Evolutionary conservation across 2,113 vertebrate species (phyloP), one percentile per base, ranked within the genome.

Genomic region (Percina caprodes): DNA sequence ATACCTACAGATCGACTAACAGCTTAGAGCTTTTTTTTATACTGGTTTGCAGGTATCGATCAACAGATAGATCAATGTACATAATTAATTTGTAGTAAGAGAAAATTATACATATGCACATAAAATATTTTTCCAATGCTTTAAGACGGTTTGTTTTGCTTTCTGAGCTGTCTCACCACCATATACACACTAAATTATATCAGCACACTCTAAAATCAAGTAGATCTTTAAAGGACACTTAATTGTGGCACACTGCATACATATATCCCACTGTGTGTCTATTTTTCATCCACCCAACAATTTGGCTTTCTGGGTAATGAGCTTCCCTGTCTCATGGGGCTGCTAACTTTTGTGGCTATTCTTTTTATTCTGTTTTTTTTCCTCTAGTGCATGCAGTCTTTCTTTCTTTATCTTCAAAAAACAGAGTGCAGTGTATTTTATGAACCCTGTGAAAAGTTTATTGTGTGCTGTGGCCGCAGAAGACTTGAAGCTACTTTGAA

Each of bases 361-460:
- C 3, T 54, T 35, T 54, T 35, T 5, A 21, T 1, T 75, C 19
- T 33, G 23, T 18, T 70, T 0, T 76, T 2, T 48, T 80, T 33
- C 21, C 2, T 51, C 14, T 3, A 18, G 30, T 26, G 42, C 7
- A 13, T 61, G 5, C 58, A 24, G 21, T 70, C 16, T 60, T 55
- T 77, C 26, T 30, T 30, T 30, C 30, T 4, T 30, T 30, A 77
- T 66, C 6, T 70, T 58, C 10, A 18, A 45, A 54, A 79, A 67
- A 46, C 8, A 55, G 4, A 58, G 15, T 9, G 8, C 6, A 11
- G 35, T 39, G 46, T 73, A 24, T 69, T 71, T 69, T 72, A 23
- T 3, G 71, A 82, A 70, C 70, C 51, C 18, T 6, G 19, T n/a
- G 42, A 33, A 60, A 79, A 69, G 51, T 51, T 61, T 19, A 24